Evolutionary conservation across 2,888 invertebrate species (phyloP).

Genomic region (Sinodicranocentrus sp.): DNA sequence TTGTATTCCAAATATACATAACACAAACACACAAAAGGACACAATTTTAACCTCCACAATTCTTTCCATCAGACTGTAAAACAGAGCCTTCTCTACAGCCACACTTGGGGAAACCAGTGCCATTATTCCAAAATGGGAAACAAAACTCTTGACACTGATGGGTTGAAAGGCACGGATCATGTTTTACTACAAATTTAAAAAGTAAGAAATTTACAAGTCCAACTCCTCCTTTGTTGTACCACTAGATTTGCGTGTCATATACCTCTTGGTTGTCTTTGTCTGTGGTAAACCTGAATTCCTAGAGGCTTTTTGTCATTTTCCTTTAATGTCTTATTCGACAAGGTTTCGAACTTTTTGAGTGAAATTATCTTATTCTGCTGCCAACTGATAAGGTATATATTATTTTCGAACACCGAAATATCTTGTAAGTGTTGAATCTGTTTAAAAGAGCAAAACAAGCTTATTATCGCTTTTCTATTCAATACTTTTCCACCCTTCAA

Average conservation of each 20-base stretch:
- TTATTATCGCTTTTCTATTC: too few species aligned
- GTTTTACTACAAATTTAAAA: slow-evolving; percentile 33
- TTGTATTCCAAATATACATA: slow-evolving; percentile 40
- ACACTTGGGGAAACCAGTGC: slow-evolving; percentile 80
- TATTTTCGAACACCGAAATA: slow-evolving; percentile 86
- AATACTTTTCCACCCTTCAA: too few species aligned
- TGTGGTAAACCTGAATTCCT: slow-evolving; percentile 86
- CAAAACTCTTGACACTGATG: slow-evolving; percentile 86
- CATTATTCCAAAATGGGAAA: slow-evolving; percentile 83
- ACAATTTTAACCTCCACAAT: slow-evolving; percentile 36
- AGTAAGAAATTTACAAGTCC: too few species aligned
- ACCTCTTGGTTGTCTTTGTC: slow-evolving; percentile 87
- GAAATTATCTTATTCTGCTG: slow-evolving; percentile 82
- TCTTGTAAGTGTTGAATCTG: slow-evolving; percentile 85
- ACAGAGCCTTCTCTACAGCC: slow-evolving; percentile 71
- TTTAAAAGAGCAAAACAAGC: slow-evolving; percentile 73
- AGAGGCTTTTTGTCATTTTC: slow-evolving; percentile 82
- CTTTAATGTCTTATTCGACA: slow-evolving; percentile 79
- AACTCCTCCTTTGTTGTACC: too few species aligned
- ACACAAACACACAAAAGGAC: too few species aligned
- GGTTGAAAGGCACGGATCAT: slow-evolving; percentile 46
- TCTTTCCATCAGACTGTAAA: slow-evolving; percentile 49
- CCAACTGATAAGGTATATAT: slow-evolving; percentile 87
- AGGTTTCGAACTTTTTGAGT: slow-evolving; percentile 82
- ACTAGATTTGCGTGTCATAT: too few species aligned